These are phyloP conservation scores for Pelecanoides urinatrix DNA, from an alignment of 2,113 vertebrate genomes.

Conservation along the genomic window DNA sequence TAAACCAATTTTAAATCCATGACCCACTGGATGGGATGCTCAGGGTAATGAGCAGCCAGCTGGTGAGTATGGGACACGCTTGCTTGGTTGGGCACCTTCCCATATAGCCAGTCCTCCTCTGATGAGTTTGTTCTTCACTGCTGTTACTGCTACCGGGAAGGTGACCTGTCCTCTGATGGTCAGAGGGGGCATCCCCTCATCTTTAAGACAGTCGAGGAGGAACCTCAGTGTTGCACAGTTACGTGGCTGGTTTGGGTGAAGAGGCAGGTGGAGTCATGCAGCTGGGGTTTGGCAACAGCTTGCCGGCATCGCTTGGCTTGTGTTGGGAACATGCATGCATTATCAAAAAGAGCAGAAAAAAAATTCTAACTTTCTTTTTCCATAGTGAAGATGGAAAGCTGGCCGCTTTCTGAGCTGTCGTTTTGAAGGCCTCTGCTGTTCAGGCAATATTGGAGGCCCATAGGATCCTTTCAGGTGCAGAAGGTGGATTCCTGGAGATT, in stretches of 20 bases:
- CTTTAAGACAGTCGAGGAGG: neutral
- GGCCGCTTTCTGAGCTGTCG: neutral
- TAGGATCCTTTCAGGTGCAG: neutral
- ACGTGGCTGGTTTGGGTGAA: neutral
- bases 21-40: neutral
- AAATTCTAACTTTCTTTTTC: neutral
- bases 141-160: accelerated
- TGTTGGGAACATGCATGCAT: neutral
- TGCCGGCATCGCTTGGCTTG: accelerated
- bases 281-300: neutral
- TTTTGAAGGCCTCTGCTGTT: neutral
- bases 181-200: neutral
- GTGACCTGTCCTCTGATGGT: neutral
- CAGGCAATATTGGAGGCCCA: neutral
- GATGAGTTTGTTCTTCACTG: neutral
- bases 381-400: neutral
- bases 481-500: neutral
- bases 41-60: neutral
- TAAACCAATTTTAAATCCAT: neutral
- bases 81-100: neutral
- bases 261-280: neutral
- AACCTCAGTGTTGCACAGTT: neutral
- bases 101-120: neutral
- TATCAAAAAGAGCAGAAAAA: neutral
- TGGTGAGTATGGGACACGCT: neutral